A percentile compares a stretch with the other conserved stretches of the same genome.
phyloP scores from a whole-genome alignment of 2,888 invertebrate genomes.

The Stegophylla sp. region DNA sequence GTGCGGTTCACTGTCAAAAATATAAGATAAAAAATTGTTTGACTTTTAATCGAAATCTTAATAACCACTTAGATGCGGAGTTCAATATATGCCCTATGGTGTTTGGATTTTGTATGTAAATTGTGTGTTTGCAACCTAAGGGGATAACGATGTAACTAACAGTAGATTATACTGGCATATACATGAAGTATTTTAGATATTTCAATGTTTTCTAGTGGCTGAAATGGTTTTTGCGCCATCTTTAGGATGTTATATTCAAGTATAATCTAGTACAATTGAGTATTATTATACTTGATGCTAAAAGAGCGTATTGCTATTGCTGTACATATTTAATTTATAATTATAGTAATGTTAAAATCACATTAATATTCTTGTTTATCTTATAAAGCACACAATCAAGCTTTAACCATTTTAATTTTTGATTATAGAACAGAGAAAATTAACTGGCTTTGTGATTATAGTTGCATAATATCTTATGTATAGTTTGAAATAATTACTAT shows the following conservation, averaged over 20 bases:
- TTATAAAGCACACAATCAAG: neutral
- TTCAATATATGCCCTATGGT: neutral
- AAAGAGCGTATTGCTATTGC: too few relatives aligned
- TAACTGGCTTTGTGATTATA: too few relatives aligned
- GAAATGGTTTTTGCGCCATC: neutral
- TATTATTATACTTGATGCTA: too few relatives aligned
- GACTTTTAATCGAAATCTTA: neutral
- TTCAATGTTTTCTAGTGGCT: neutral
- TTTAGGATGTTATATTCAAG: neutral
- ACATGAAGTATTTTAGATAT: neutral
- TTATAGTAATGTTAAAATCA: neutral
- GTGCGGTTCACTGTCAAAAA: neutral
- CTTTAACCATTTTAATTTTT: too few relatives aligned
- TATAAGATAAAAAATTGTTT: neutral
- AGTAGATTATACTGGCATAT: neutral
- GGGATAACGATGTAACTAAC: neutral
- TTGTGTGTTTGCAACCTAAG: neutral
- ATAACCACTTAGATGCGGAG: neutral
- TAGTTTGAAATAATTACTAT: too few relatives aligned
- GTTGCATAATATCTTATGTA: too few relatives aligned
- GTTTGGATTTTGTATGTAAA: constrained; percentile 1
- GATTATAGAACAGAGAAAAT: too few relatives aligned
- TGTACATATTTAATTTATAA: too few relatives aligned
- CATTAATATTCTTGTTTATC: neutral
- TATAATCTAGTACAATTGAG: neutral